These are phyloP conservation scores for Limonius californicus DNA, from an alignment of 1,140 invertebrate species.

Conservation along the genomic window DNA sequence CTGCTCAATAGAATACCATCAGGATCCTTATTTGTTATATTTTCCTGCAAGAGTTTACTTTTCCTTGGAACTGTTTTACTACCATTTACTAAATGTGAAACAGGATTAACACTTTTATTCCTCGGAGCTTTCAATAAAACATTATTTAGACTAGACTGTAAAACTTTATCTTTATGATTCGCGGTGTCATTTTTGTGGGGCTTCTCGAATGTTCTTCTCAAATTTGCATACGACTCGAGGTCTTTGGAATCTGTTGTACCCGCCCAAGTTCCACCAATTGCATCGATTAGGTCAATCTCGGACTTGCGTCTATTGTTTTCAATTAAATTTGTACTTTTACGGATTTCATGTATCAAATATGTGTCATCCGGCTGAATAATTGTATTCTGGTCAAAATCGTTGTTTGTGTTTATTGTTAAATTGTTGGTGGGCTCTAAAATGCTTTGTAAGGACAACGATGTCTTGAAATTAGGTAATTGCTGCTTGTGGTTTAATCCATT, in stretches of 20 bases:
- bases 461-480: constrained; percentile 28
- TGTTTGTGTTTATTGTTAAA: constrained; percentile 39
- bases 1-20: neutral
- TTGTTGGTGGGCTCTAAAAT: constrained; percentile 33
- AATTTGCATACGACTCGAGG: constrained; percentile 26
- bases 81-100: constrained; percentile 37
- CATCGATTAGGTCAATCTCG: constrained; percentile 46
- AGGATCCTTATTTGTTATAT: neutral
- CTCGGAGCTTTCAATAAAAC: neutral
- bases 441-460: constrained; percentile 42
- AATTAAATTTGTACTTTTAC: constrained; percentile 31
- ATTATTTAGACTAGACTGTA: neutral
- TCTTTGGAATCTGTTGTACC: constrained; percentile 34
- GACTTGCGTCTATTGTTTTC: constrained; percentile 31
- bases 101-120: constrained; percentile 39
- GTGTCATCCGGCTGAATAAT: constrained; percentile 43
- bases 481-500: constrained; percentile 33
- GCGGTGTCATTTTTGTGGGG: neutral
- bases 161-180: neutral
- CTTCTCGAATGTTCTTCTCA: constrained; percentile 33
- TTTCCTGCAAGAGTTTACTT: constrained; percentile 16
- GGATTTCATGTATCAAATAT: constrained; percentile 37
- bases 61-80: constrained; percentile 25
- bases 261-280: constrained; percentile 45
- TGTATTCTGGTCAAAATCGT: constrained; percentile 45